Percentiles rank a stretch among this genome's conserved stretches.
Conservation (phyloP, 2,888 invertebrate species). For the Papilio gigon region DNA sequence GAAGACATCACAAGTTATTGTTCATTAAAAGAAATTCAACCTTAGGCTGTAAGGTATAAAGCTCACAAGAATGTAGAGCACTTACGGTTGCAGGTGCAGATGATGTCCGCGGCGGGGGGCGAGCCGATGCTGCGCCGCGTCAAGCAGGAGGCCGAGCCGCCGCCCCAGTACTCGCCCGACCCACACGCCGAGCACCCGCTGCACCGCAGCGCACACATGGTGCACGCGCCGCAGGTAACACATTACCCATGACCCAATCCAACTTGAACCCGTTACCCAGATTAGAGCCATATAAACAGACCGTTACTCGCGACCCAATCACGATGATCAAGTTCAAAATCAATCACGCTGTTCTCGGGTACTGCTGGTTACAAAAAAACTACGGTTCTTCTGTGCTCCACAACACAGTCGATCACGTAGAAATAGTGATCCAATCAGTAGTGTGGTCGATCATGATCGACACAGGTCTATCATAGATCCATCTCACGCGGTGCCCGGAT, state of each 20-base stretch:
- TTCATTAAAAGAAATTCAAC: background rate
- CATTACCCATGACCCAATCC: constrained; percentile 11
- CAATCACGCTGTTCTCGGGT: background rate
- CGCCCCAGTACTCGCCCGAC: constrained; percentile 81
- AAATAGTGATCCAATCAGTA: background rate
- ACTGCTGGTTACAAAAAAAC: background rate
- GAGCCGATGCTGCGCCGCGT: constrained; percentile 73
- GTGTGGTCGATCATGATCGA: too few species aligned
- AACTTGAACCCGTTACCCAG: background rate
- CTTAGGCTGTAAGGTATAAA: background rate
- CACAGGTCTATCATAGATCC: background rate
- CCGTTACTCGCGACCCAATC: background rate
- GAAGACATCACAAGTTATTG: too few species aligned
- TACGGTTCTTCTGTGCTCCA: background rate
- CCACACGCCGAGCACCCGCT: constrained; percentile 68
- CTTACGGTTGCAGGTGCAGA: constrained; percentile 82
- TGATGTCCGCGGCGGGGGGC: constrained; percentile 85
- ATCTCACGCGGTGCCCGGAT: background rate
- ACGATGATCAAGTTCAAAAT: background rate
- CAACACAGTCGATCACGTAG: too few species aligned
- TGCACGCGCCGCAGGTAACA: constrained; percentile 66
- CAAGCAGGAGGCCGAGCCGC: constrained; percentile 75
- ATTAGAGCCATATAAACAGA: background rate
- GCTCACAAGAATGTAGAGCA: constrained; percentile 30
- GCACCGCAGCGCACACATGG: constrained; percentile 80